Base-by-base conservation (phyloP, 2,113 vertebrate genomes). In the Tapirus terrestris region DNA sequence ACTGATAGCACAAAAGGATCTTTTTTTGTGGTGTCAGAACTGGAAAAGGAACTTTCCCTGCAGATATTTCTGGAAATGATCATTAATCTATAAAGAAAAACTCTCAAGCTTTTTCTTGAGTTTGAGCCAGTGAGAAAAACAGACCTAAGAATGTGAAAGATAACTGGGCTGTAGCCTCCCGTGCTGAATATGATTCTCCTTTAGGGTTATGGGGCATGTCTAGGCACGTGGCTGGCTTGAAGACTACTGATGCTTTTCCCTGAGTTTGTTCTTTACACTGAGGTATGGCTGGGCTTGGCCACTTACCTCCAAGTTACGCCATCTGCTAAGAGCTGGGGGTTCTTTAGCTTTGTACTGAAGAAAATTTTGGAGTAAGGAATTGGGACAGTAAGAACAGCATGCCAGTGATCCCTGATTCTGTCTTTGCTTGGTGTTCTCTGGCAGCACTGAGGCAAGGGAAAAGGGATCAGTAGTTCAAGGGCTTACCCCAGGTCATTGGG, bases 31-130 rank as follows among this genome's bases (percentile, higher is more conserved):
- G 63, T 89, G 51, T 97, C 91, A n/a, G 75, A 98, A 98, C 97
- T 98, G 97, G 97, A 98, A 98, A 97, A 97, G 94, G 96, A 96
- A 65, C 96, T 98, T 97, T 97, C 97, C 89, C 85, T 98, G 61
- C 9, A 67, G 96, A 95, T 96, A 65, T 98, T 98, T 98, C 81
- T 96, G 92, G 96, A 92, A 94, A 94, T 79, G 80, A 61, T 96
- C 85, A 73, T 88, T 96, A 97, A 98, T 70, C 60, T 79, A 80
- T 90, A 76, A 96, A 94, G 67, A 90, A 88, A 70, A 91, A 53
- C 73, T 96, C 80, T 67, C 23, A 65, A 95, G 60, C 76, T 79
- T 90, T 90, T 90, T 94, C 87, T 96, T 93, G 65, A 95, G 60
- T 89, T 36, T 67, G 68, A 95, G 84, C 90, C 90, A 51, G 72